Evolutionary conservation across 2,113 vertebrate genomes (phyloP), one percentile per base, ranked within the genome.

Genomic region (Rousettus leschenaultii): DNA sequence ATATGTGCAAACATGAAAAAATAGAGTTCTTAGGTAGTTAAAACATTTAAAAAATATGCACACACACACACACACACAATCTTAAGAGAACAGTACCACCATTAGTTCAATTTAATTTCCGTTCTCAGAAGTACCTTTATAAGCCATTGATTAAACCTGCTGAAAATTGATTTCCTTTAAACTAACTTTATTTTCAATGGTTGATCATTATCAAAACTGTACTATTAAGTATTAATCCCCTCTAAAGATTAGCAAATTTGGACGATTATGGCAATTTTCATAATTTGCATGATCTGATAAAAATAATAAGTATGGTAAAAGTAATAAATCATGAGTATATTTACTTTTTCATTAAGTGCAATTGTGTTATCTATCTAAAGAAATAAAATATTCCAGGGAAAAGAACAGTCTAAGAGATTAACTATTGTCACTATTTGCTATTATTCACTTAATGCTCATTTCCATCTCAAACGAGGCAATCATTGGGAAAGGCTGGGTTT

Each of bases 241-340:
- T 93, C 24, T 51, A 65, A 84, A 91, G 18, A 73, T 57, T 55
- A 86, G 35, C 12, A 95, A 30, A 55, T 73, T 93, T 59, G 59
- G 22, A 84, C 89, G 9, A 75, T 48, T 19, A 6, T 38, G 7
- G 19, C 38, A 82, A 45, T 93, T 86, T 18, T 86, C 21, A 71
- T 6, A 51, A 51, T 15, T 48, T 51, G 48, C 48, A 51, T 51
- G 48, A 28, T 57, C n/a, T 90, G 38, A 63, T 83, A 87, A 95
- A 94, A 96, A 95, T 73, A 80, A 61, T 57, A 74, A 95, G 55
- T 89, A 12, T 90, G n/a, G 51, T 83, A 87, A 95, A 94, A 96
- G 94, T 74, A 82, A 61, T 57, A 74, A 95, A 51, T 89, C 33
- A 65, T 91, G 30, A 2, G 15, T 74, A 1, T 63, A 33, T 94